These are phyloP conservation scores for Drosophila repletoides DNA, from an alignment of 1,140 invertebrate genomes.

Conservation along the genomic window DNA sequence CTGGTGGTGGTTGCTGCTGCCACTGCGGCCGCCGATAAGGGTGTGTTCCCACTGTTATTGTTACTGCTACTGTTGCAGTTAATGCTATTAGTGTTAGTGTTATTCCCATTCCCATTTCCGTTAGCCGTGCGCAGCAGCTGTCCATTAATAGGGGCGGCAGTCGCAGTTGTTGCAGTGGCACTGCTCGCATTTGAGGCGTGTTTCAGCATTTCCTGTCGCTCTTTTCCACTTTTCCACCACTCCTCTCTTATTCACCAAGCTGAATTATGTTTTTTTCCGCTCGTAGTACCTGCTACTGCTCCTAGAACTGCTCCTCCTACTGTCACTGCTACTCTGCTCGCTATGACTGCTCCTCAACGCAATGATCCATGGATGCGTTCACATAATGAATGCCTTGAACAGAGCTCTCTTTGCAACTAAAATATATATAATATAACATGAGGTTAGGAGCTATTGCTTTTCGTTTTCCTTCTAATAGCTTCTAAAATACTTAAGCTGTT, in stretches of 20 bases:
- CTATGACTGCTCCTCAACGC: constrained; percentile 14
- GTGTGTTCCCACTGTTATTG: constrained; percentile 13
- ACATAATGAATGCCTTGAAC: constrained; percentile 32
- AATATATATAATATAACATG: background rate
- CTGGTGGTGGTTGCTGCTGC: constrained; percentile 2
- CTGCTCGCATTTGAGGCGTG: constrained; percentile 71
- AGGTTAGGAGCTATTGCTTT: background rate
- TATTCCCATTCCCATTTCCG: too few relatives aligned
- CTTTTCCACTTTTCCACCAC: background rate
- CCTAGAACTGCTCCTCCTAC: background rate
- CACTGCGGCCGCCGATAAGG: background rate
- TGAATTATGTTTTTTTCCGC: background rate
- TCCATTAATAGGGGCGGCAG: constrained; percentile 28
- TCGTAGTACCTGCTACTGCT: constrained; percentile 9
- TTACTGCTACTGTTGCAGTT: constrained; percentile 16
- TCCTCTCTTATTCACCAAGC: background rate
- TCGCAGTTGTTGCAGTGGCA: constrained; percentile 22
- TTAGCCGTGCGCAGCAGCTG: constrained; percentile 54
- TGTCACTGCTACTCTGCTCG: background rate
- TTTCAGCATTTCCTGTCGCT: constrained; percentile 63
- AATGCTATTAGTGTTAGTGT: constrained; percentile 8
- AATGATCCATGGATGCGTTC: constrained; percentile 14
- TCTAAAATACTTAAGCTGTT: too few relatives aligned
- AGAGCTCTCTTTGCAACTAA: constrained; percentile 1
- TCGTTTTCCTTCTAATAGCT: too few relatives aligned